Evolutionary conservation across 2,113 vertebrate species (phyloP).

Genomic region (Oreochromis tanganicae): DNA sequence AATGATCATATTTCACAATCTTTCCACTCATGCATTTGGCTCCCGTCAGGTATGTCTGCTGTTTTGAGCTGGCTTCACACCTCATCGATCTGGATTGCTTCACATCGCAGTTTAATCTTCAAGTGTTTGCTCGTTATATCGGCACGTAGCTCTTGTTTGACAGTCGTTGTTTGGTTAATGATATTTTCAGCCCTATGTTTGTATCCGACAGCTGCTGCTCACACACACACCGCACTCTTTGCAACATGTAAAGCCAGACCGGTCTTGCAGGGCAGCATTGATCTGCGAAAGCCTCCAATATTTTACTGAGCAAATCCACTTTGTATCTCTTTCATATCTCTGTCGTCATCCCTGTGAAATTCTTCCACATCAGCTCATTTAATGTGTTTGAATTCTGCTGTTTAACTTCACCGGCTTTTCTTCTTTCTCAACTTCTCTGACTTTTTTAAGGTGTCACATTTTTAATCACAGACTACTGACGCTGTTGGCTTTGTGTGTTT

Average conservation of each 20-base stretch:
- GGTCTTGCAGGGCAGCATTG: not conserved
- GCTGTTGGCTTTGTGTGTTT: not conserved
- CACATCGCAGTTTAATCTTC: not conserved
- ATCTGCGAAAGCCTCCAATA: not conserved
- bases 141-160: slow-evolving; percentile 22
- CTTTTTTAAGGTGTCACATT: not conserved
- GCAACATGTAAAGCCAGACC: not conserved
- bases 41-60: slow-evolving; percentile 1
- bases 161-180: slow-evolving; percentile 32
- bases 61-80: slow-evolving; percentile 14
- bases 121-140: slow-evolving; percentile 12
- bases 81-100: not conserved
- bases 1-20: slow-evolving; percentile 14
- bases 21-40: not conserved
- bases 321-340: slow-evolving; percentile 21
- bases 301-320: slow-evolving; percentile 11
- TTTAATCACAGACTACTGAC: not conserved
- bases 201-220: slow-evolving; percentile 9
- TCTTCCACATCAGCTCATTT: slow-evolving; percentile 11
- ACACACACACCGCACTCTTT: not conserved
- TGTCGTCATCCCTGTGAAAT: slow-evolving; percentile 23
- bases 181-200: slow-evolving; percentile 15
- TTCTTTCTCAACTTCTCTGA: not conserved
- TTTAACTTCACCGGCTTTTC: not conserved
- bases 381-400: not conserved